Base-by-base conservation (phyloP, 2,113 vertebrate species). In the Antechinus stuartii region DNA sequence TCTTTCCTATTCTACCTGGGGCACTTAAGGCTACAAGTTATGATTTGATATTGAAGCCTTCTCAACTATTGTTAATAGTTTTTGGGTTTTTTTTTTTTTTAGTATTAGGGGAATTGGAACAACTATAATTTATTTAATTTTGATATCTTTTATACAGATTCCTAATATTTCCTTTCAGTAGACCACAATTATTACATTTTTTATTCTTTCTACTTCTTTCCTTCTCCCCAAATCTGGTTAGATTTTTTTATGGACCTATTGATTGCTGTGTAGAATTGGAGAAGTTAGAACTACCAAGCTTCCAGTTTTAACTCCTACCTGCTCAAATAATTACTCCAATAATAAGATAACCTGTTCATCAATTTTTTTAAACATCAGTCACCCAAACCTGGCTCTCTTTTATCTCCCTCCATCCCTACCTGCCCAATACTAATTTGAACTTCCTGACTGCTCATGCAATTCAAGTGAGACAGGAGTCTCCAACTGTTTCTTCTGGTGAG, bases 101-200 rank as follows among this genome's bases (percentile, higher is more conserved):
- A 42, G 49, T 90, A 52, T 94, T 26, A 90, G n/a, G 95, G 54
- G 92, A 93, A 96, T 19, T 68, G 30, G 89, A 35, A 94, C 55
- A 92, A 57, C 84, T 92, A 93, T 94, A 90, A 93, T 93, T 91
- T 46, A 61, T 96, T 95, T 68, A 76, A 96, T 47, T 93, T 57
- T 89, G 12, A 95, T 53, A 54, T 93, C 47, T 91, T 50, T 19
- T 30, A 92, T 91, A 95, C 50, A 95, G 56, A 95, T 84, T 90
- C 84, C 57, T 90, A 90, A 90, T 49, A 90, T 49, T 90, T 90
- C 89, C 47, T 90, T 90, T 46, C 42, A 90, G 42, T 49, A 90
- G 42, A 90, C 1, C 89, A 26, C 47, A 49, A 46, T 90, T 16
- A 47, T 49, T 49, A 90, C 25, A 25, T 90, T 90, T 61, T 26